Evolutionary conservation across 2,888 invertebrate species (phyloP).

Genomic region (Napeogenes sylphis): DNA sequence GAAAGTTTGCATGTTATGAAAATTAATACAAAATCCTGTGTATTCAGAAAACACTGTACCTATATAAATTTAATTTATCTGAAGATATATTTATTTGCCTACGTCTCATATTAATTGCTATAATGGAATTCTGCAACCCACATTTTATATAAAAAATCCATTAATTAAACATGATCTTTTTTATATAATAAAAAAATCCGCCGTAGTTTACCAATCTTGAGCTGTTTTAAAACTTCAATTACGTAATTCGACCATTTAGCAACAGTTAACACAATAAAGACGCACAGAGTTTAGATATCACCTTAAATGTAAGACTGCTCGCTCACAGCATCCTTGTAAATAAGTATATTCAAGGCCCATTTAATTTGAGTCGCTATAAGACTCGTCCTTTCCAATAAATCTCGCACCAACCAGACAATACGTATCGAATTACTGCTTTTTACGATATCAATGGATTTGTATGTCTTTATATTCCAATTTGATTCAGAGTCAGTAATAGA

Average conservation of each 20-base stretch:
- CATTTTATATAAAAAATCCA: too few relatives aligned
- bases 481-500: too few relatives aligned
- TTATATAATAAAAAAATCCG: neutral
- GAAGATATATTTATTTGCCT: too few relatives aligned
- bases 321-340: neutral
- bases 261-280: neutral
- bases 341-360: neutral
- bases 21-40: too few relatives aligned
- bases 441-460: neutral
- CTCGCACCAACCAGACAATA: neutral
- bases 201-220: neutral
- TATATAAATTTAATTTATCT: too few relatives aligned
- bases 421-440: neutral
- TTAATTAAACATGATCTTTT: too few relatives aligned
- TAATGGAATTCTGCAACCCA: too few relatives aligned
- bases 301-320: neutral
- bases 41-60: too few relatives aligned
- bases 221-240: neutral
- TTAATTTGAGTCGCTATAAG: neutral
- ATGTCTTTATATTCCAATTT: too few relatives aligned
- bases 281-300: neutral
- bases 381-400: neutral
- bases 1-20: too few relatives aligned
- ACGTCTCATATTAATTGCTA: too few relatives aligned
- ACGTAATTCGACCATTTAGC: neutral